phyloP scores from a whole-genome alignment of 1,140 invertebrate genomes.

The Oncopodura yosiiana region DNA sequence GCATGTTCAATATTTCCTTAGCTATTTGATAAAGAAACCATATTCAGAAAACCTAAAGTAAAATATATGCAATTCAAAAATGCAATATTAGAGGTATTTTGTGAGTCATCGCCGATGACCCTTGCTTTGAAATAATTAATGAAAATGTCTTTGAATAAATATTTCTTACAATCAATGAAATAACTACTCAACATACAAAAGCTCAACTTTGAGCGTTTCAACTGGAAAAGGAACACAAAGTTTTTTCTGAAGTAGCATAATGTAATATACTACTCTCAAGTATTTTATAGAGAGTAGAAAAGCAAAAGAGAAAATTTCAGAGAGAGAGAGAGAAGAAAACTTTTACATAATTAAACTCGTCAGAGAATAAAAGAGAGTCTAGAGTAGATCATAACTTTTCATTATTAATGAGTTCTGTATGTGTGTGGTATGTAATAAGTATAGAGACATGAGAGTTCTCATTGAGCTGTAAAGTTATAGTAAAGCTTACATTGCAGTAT shows the following conservation, averaged over 20 bases:
- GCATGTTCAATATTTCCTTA: too few relatives aligned
- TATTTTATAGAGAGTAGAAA: neutral
- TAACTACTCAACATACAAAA: neutral
- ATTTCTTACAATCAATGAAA: too few relatives aligned
- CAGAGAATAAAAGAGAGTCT: constrained; percentile 5
- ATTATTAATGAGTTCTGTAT: constrained; percentile 10
- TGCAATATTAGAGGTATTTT: too few relatives aligned
- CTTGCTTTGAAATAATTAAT: too few relatives aligned
- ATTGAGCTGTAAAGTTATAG: neutral
- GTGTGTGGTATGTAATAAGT: neutral
- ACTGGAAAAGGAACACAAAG: neutral
- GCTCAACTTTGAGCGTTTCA: neutral
- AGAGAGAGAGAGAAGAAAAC: too few relatives aligned
- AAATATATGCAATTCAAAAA: too few relatives aligned
- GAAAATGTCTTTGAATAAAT: too few relatives aligned
- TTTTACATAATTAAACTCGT: constrained; percentile 16
- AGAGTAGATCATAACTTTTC: constrained; percentile 18
- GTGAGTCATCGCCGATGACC: too few relatives aligned
- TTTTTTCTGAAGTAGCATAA: neutral
- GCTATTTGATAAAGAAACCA: too few relatives aligned
- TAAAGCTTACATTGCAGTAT: neutral
- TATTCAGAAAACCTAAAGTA: too few relatives aligned
- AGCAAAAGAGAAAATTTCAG: neutral
- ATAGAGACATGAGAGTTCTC: neutral
- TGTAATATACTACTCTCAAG: neutral